These are phyloP conservation scores for Brachyrhaphis roseni DNA, from an alignment of 2,797 vertebrate species.

Conservation along the genomic window DNA sequence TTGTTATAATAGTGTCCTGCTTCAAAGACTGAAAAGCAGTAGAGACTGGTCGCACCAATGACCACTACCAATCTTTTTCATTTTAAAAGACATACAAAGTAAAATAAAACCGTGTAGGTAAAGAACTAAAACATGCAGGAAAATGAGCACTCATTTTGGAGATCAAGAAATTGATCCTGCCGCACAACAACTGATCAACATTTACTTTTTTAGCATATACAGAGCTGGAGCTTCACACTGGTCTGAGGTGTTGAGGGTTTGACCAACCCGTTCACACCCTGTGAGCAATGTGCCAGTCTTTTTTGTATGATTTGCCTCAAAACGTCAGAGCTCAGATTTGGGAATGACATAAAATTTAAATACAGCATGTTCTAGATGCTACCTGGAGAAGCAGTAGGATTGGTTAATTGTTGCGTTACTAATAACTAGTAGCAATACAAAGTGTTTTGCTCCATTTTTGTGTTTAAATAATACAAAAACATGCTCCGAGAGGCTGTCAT, in stretches of 20 bases:
- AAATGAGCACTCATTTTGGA: neutral
- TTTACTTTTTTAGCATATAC: constrained; percentile 48
- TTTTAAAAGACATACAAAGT: constrained; percentile 7
- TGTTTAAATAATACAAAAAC: neutral
- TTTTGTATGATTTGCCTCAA: neutral
- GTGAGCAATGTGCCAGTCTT: neutral
- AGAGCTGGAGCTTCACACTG: constrained; percentile 19
- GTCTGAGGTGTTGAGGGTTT: neutral
- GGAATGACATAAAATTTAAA: neutral
- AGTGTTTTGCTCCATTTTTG: neutral
- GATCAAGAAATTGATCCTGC: neutral
- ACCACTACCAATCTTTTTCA: constrained; percentile 26
- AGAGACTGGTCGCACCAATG: constrained; percentile 37
- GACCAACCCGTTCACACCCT: neutral
- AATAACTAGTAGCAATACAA: neutral
- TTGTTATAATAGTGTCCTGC: constrained; percentile 57
- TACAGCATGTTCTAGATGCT: neutral
- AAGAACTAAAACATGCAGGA: neutral
- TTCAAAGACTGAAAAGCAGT: constrained; percentile 50
- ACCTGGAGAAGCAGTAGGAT: neutral
- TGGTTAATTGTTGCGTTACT: neutral
- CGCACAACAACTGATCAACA: constrained; percentile 51
- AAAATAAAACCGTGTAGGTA: neutral
- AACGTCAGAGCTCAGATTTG: neutral
- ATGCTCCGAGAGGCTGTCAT: neutral